Conservation (phyloP, 2,113 vertebrate genomes). For the Anguilla rostrata region DNA sequence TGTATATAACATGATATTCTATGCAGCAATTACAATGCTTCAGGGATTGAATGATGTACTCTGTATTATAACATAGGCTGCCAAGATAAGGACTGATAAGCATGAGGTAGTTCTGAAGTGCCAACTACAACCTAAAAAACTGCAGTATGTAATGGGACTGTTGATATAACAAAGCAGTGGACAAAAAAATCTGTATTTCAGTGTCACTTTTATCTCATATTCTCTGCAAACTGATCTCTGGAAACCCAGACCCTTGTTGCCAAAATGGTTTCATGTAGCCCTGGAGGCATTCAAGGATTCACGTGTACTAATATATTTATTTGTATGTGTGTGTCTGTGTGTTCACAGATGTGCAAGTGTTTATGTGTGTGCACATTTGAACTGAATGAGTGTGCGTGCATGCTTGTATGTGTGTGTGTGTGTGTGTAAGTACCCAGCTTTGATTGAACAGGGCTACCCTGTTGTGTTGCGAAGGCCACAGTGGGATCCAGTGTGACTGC, state of each 20-base stretch:
- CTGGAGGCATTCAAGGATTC: neutral
- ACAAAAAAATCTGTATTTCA: neutral
- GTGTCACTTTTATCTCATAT: neutral
- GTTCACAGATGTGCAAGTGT: slow-evolving; percentile 5
- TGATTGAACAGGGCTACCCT: neutral
- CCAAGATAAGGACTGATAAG: neutral
- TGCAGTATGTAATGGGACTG: too few species aligned
- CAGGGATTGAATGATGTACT: neutral
- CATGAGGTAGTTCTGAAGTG: neutral
- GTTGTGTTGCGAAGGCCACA: neutral
- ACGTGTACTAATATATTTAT: neutral
- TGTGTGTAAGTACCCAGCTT: slow-evolving; percentile 22
- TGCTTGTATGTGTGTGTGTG: neutral
- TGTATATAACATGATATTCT: neutral
- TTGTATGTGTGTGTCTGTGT: neutral
- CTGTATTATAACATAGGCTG: neutral
- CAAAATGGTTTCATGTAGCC: neutral
- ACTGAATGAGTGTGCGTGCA: neutral
- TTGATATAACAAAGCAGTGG: too few species aligned
- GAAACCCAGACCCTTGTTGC: neutral
- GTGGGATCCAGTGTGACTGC: neutral
- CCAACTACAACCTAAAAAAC: neutral
- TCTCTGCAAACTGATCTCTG: neutral
- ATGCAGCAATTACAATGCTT: too few species aligned
- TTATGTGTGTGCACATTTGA: slow-evolving; percentile 5